Percentiles rank a stretch among this genome's conserved stretches.
Evolutionary conservation across 2,113 vertebrate species (phyloP).

Genomic region (Phylloscopus trochilus): DNA sequence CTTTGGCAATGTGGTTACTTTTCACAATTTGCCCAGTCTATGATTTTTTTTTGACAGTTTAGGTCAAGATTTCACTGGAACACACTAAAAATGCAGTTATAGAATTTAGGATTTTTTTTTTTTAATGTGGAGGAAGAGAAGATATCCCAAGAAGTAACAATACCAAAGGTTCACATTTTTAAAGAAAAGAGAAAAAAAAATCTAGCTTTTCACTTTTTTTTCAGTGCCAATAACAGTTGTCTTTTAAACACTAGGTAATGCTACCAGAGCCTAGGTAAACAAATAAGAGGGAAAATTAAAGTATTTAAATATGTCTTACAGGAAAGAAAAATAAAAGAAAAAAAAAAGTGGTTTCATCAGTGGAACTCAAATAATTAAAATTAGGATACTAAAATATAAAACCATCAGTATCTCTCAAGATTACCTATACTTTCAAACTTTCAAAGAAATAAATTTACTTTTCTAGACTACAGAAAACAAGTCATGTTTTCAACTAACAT

Average conservation of each 20-base stretch:
- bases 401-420: neutral
- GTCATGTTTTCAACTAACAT: rapidly evolving
- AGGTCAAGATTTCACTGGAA: neutral
- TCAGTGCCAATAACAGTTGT: neutral
- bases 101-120: neutral
- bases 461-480: neutral
- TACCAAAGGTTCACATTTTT: neutral
- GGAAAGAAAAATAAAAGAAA: neutral
- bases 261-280: neutral
- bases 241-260: neutral
- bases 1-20: neutral
- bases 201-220: neutral
- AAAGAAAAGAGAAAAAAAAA: neutral
- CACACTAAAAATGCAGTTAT: neutral
- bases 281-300: neutral
- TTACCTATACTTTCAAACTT: neutral
- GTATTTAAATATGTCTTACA: neutral
- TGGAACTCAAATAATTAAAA: neutral
- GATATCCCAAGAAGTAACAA: neutral
- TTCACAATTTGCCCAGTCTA: neutral
- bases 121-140: neutral
- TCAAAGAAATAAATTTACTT: neutral
- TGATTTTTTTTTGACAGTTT: neutral
- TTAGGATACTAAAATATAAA: neutral
- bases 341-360: neutral